These are phyloP conservation scores for Hypotaenidia okinawae DNA, from an alignment of 2,797 vertebrate species.

Conservation along the genomic window DNA sequence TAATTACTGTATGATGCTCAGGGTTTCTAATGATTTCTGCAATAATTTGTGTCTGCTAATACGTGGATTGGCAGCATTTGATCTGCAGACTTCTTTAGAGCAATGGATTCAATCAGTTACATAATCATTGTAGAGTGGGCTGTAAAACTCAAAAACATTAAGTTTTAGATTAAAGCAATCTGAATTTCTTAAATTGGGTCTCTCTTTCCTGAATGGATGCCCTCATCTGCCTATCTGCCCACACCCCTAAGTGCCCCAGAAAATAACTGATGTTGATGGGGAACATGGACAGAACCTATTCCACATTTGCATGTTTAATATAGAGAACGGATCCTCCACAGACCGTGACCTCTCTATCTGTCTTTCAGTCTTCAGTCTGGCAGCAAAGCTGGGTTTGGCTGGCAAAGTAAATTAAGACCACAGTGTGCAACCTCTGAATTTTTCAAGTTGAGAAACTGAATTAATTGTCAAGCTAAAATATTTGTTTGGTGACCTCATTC, in stretches of 20 bases:
- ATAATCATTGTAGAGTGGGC: background rate
- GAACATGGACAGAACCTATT: background rate
- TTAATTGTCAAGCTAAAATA: background rate
- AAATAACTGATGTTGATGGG: background rate
- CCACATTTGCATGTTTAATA: background rate
- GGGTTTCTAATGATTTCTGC: background rate
- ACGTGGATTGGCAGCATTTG: background rate
- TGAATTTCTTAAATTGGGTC: background rate
- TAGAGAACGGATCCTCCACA: background rate
- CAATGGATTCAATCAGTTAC: background rate
- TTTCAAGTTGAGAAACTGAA: background rate
- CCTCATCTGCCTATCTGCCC: background rate
- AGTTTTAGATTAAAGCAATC: background rate
- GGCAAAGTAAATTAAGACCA: background rate
- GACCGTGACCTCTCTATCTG: background rate
- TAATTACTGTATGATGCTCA: background rate
- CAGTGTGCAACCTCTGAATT: background rate
- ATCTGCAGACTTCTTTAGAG: background rate
- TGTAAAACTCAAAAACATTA: background rate
- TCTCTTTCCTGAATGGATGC: background rate
- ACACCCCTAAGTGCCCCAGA: background rate
- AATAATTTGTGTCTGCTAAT: background rate
- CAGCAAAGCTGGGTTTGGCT: background rate
- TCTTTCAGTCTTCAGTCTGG: background rate
- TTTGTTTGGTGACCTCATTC: background rate